A percentile compares a stretch with the other conserved stretches of the same genome.
phyloP scores from a whole-genome alignment of 2,113 vertebrate genomes.

The Climacteris rufus region DNA sequence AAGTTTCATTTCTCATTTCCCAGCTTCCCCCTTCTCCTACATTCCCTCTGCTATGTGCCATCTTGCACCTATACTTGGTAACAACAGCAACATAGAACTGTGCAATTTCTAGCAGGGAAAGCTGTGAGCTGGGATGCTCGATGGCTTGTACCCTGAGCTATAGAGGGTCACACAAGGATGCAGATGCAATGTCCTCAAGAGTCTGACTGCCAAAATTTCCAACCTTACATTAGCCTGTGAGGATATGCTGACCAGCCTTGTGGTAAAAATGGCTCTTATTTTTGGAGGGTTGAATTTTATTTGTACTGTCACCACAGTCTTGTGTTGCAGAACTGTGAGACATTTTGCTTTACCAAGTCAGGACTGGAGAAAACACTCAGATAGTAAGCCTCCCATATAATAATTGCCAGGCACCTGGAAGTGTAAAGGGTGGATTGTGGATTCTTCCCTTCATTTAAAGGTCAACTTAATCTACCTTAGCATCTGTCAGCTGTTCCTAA shows the following conservation, averaged over 20 bases:
- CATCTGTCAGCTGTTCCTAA: not conserved
- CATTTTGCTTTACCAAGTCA: not conserved
- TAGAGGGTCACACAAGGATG: accelerated
- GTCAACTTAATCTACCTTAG: not conserved
- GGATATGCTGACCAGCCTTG: not conserved
- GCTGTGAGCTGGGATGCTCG: not conserved
- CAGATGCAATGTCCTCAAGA: not conserved
- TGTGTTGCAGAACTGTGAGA: not conserved
- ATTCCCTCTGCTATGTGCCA: not conserved
- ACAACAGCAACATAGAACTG: not conserved
- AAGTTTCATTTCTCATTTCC: not conserved
- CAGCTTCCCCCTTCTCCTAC: not conserved
- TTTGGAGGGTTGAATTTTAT: not conserved
- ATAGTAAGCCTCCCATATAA: not conserved
- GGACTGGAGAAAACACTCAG: not conserved
- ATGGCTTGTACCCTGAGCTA: not conserved
- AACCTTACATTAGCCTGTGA: accelerated
- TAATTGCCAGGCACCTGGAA: not conserved
- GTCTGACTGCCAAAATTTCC: not conserved
- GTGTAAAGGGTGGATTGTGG: not conserved
- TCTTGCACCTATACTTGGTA: not conserved
- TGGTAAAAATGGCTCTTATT: not conserved
- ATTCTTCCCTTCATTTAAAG: not conserved
- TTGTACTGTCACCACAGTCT: not conserved
- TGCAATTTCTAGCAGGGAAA: not conserved